Percentiles rank a stretch among this genome's conserved stretches.
Conservation (phyloP, 2,888 invertebrate genomes). For the Hemaris fuciformis region DNA sequence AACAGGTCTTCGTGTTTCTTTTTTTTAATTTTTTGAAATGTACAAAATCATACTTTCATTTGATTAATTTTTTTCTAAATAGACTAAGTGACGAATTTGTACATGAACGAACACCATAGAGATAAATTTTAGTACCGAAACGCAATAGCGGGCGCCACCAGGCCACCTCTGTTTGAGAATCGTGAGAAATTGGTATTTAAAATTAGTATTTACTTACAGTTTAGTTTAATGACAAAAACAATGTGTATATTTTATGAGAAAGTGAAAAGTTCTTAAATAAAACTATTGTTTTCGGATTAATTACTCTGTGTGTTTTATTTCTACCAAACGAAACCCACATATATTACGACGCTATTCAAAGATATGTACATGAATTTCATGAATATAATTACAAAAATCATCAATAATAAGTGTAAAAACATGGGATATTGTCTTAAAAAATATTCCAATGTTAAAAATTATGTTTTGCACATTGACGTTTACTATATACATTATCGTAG, state of each 20-base stretch:
- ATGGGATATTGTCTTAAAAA: too few species aligned
- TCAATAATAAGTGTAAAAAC: too few species aligned
- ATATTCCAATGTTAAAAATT: too few species aligned
- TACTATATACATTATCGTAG: too few species aligned
- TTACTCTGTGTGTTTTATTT: constrained; percentile 75
- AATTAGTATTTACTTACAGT: constrained; percentile 82
- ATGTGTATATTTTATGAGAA: constrained; percentile 82
- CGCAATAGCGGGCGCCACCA: constrained; percentile 53
- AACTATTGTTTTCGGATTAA: constrained; percentile 83
- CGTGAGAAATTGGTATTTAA: constrained; percentile 79
- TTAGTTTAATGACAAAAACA: constrained; percentile 82
- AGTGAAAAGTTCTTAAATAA: constrained; percentile 82
- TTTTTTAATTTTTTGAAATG: constrained; percentile 73
- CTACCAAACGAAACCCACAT: constrained; percentile 33
- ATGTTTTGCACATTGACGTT: too few species aligned
- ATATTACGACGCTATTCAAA: too few species aligned
- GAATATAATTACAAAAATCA: too few species aligned
- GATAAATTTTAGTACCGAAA: constrained; percentile 39
- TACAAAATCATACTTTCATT: constrained; percentile 80
- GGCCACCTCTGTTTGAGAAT: constrained; percentile 59
- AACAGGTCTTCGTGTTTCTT: constrained; percentile 61
- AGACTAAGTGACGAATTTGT: constrained; percentile 75
- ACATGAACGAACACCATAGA: constrained; percentile 56
- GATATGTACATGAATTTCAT: too few species aligned
- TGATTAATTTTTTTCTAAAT: constrained; percentile 74